A percentile compares a stretch with the other conserved stretches of the same genome.
Conservation (phyloP, 2,888 invertebrate genomes). For the Protodeltote pygarga region DNA sequence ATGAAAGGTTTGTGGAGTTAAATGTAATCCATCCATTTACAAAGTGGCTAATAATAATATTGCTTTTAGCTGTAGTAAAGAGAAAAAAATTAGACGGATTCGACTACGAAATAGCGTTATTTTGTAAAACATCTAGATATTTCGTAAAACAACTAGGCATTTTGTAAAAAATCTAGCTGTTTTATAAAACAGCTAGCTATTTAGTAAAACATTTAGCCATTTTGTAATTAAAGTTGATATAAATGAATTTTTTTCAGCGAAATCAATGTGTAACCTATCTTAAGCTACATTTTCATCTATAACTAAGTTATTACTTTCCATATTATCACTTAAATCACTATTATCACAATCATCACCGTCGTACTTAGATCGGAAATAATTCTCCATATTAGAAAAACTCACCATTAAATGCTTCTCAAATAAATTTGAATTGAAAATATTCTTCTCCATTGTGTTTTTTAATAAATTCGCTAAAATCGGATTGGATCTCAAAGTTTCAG, state of each 20-base stretch:
- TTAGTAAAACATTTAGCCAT: too few relatives aligned
- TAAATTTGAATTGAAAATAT: slow-evolving; percentile 55
- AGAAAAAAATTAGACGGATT: too few relatives aligned
- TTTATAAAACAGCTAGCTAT: too few relatives aligned
- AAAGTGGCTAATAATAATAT: neutral
- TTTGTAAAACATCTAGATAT: too few relatives aligned
- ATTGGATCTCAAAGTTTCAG: slow-evolving; percentile 71
- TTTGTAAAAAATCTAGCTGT: too few relatives aligned
- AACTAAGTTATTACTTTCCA: slow-evolving; percentile 59
- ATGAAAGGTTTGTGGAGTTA: slow-evolving; percentile 1
- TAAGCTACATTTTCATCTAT: slow-evolving; percentile 60
- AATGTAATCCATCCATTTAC: neutral
- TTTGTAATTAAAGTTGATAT: too few relatives aligned
- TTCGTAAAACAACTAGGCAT: too few relatives aligned
- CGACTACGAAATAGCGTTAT: too few relatives aligned
- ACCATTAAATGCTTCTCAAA: slow-evolving; percentile 72
- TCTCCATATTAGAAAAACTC: slow-evolving; percentile 71
- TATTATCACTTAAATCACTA: slow-evolving; percentile 52
- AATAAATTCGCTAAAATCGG: slow-evolving; percentile 77
- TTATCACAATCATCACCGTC: slow-evolving; percentile 39
- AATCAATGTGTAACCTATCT: slow-evolving; percentile 5
- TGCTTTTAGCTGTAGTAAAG: too few relatives aligned
- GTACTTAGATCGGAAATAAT: slow-evolving; percentile 60
- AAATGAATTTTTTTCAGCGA: slow-evolving; percentile 20
- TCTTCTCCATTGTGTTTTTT: slow-evolving; percentile 52